Evolutionary conservation across 37 sponge, comb jelly and placozoan genomes (phyloP), one percentile per base, ranked within the genome.

Genomic region (Aplysina aerophoba): DNA sequence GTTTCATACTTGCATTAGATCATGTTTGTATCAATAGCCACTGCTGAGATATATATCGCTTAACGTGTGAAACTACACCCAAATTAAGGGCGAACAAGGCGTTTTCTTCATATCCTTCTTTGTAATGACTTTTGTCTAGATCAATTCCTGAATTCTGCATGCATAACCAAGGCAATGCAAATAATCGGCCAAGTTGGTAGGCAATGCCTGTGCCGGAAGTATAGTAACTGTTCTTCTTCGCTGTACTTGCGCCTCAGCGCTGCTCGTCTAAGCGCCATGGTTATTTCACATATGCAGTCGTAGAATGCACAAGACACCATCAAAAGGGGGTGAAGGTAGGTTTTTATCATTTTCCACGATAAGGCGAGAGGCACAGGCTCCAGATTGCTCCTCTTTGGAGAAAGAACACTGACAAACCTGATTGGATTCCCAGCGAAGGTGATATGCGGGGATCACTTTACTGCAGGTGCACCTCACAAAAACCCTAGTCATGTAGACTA

Each of bases 401-500:
- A 62, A 62, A 13, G 64, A 62, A 62, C 28, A 3, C 64, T 62
- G 64, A 62, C 64, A 27, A 13, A 62, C 11, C 64, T 13, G 64
- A 62, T 13, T 62, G 11, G 12, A 62, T 62, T 62, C 64, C 64
- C 4, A 13, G 64, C 28, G 64, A 62, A 62, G 64, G 64, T 62
- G 64, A 62, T 62, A 13, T 62, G 64, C 64, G 64, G 64, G 3
- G 64, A 62, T 62, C 64, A 62, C 12, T 62, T 62, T 62, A 62
- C 64, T 13, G 11, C 64, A 28, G 64, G 64, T 62, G 28, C 4
- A 13, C 64, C 64, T 13, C 64, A 62, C 27, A 62, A 62, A 28
- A 11, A 62, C 64, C 28, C 64, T 13, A 62, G 27, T 62, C 64
- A 62, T 62, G 12, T 11, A 2, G 64, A 62, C 27, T 62, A 62